Evolutionary conservation across 2,888 invertebrate species (phyloP), one percentile per base, ranked within the genome.

Genomic region (Artemia sinica): DNA sequence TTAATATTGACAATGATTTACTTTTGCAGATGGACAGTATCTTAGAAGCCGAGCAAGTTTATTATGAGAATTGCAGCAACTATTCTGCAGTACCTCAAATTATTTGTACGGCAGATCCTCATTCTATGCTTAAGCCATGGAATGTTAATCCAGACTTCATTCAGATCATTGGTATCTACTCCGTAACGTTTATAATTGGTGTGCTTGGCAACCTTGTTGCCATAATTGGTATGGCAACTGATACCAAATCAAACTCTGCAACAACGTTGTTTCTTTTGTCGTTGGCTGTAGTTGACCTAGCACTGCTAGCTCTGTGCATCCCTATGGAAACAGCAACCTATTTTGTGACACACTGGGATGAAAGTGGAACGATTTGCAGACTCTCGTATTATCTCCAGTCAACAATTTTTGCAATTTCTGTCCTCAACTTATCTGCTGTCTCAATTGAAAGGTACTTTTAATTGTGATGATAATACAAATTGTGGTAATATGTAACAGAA

Each of bases 351-450:
- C 75, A 77, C 70, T 81, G 80, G 79, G 76, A 77, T 48, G 76
- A 77, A 13, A 77, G 77, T 12, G 76, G 76, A 48, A 74, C 76
- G n/a, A 74, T 80, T 65, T 81, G 81, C 74, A 80, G 80, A 74
- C 70, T 79, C 68, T 78, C 80, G 0, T 77, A 77, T 50, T 81
- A 78, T 73, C 77, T 77, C 4, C 79, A 80, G 72, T 77, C 80
- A 72, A 74, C 81, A 41, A 79, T 80, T 0, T 80, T 80, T 1
- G 76, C 78, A 8, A 79, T 80, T 0, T 80, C 81, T 12, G 79
- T 81, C 4, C 76, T 81, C 52, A 81, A 81, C 72, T 75, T 81
- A 10, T 77, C 79, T 49, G 80, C 81, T 3, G 79, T 81, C 69
- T 81, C 80, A 63, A 73, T 81, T 6, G 81, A 81, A 75, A 79